phyloP scores from a whole-genome alignment of 2,888 invertebrate species.

The Drosophila bunnanda region DNA sequence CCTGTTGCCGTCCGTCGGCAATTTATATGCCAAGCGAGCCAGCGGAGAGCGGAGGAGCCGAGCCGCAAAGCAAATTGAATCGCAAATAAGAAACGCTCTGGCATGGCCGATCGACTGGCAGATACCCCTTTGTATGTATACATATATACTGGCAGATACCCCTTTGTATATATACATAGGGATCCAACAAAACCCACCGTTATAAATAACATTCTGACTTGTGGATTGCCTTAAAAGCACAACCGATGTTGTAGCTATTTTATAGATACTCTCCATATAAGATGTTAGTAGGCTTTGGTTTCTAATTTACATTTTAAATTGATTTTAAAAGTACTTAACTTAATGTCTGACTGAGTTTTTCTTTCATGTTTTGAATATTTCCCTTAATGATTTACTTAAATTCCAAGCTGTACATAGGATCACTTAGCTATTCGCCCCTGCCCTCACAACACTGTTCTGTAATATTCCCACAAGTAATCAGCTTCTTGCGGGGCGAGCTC shows the following conservation, averaged over 20 bases:
- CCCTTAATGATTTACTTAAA: background rate
- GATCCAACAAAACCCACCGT: background rate
- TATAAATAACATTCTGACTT: slow-evolving; percentile 18
- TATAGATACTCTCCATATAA: background rate
- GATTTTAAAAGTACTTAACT: background rate
- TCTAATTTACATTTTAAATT: background rate
- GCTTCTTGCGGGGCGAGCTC: slow-evolving; percentile 14
- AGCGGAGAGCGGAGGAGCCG: slow-evolving; percentile 6
- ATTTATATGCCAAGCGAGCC: slow-evolving; percentile 57
- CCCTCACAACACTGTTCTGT: slow-evolving; percentile 3
- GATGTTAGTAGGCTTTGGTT: background rate
- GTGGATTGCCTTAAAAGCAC: background rate
- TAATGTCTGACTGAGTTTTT: background rate
- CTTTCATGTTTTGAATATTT: background rate
- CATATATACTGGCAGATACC: slow-evolving; percentile 33
- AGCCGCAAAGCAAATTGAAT: slow-evolving; percentile 49
- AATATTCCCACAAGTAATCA: slow-evolving; percentile 31
- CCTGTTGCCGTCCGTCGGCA: slow-evolving; percentile 51
- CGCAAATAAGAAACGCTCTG: slow-evolving; percentile 50
- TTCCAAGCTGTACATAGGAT: background rate
- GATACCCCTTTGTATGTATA: slow-evolving; percentile 21
- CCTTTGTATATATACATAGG: background rate
- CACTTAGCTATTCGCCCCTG: background rate
- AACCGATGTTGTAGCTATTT: background rate
- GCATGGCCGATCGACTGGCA: slow-evolving; percentile 27